Base-by-base conservation (phyloP, 1,140 invertebrate genomes). In the Heliothis virescens region DNA sequence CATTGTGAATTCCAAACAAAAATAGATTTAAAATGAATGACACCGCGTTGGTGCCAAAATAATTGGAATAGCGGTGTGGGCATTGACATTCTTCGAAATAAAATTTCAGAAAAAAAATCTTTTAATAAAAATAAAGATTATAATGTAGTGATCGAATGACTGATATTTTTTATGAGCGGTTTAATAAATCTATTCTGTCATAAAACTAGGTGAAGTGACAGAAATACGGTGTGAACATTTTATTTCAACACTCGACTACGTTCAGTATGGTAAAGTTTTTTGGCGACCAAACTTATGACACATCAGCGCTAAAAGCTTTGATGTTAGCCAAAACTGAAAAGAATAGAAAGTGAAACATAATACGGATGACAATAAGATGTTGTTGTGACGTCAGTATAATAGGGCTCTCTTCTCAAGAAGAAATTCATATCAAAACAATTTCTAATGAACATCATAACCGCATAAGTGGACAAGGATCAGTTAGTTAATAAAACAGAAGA, bases 21-120 rank as follows among this genome's bases (percentile, higher is more conserved):
- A 92, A 92, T 92, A 93, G 92, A 89, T 87, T 85, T 85, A 82
- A 89, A 91, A 92, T 92, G 88, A 90, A 92, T 89, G 89, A 89
- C 87, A 89, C 86, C 86, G 87, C 85, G 79, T 83, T 85, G 82
- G 85, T 92, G 92, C 92, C 92, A 92, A 93, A 93, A 93, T 93
- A 86, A 90, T 91, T 92, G 65, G 85, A 90, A 93, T 93, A 91
- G 83, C 88, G 71, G 50, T 79, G 85, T 92, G 91, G 89, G 85
- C 91, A 87, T 91, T 93, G 92, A 90, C 91, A 87, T 90, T 90
- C 85, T 86, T 90, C 75, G 18, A 67, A 67, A 67, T 11, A 65
- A 62, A 71, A 72, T 60, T 53, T 53, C 26, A 76, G 26, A 65
- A 50, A 71, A 26, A 79, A 79, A 62, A 16, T 67, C 7, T 67